Percentiles rank a stretch among this genome's conserved stretches.
Evolutionary conservation across 2,797 vertebrate genomes (phyloP).

Genomic region (Halcyon leucocephala): DNA sequence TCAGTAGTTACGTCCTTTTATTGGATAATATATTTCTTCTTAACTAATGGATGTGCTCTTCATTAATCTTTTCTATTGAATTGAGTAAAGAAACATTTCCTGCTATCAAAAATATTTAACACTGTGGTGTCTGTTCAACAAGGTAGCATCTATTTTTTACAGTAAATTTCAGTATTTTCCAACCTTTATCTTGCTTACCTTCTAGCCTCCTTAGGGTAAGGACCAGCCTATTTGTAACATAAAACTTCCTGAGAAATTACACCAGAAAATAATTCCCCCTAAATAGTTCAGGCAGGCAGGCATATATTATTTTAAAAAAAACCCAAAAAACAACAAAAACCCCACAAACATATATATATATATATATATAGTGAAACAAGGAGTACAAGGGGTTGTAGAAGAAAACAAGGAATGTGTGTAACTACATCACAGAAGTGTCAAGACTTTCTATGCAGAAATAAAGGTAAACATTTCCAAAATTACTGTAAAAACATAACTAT

Average conservation of each 20-base stretch:
- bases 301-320: background rate
- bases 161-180: background rate
- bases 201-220: background rate
- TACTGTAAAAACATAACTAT: background rate
- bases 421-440: background rate
- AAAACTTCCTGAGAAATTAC: background rate
- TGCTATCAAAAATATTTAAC: background rate
- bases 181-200: background rate
- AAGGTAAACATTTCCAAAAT: background rate
- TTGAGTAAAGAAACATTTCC: background rate
- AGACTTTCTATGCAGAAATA: background rate
- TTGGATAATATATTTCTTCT: background rate
- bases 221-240: background rate
- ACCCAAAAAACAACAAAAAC: too few relatives aligned
- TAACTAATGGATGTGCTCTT: background rate
- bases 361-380: background rate
- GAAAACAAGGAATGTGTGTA: background rate
- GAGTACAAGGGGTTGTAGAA: background rate
- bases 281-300: background rate
- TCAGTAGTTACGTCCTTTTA: background rate
- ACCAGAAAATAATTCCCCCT: background rate
- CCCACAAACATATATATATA: too few relatives aligned
- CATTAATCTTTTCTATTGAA: background rate
- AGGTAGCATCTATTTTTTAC: background rate
- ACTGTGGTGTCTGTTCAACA: background rate